Percentiles rank a stretch among this genome's conserved stretches.
Evolutionary conservation across 2,888 invertebrate genomes (phyloP).

Genomic region (Amphipoea oculea): DNA sequence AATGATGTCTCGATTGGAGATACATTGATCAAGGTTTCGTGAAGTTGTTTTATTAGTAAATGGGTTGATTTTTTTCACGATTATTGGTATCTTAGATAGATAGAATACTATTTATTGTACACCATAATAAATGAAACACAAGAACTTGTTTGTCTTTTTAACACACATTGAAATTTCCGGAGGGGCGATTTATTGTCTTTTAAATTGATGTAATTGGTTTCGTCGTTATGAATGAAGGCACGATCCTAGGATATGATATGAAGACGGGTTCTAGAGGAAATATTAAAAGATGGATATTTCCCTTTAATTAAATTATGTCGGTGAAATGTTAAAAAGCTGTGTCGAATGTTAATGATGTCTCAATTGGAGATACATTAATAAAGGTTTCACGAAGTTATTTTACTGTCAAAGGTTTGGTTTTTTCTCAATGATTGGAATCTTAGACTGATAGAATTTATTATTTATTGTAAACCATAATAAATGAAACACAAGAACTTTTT

Average conservation of each 20-base stretch:
- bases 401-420: background rate
- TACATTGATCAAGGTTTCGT: background rate
- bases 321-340: conserved; percentile 31
- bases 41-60: too few relatives aligned
- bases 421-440: background rate
- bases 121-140: too few relatives aligned
- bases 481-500: background rate
- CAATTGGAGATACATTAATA: background rate
- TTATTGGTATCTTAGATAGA: background rate
- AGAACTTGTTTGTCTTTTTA: too few relatives aligned
- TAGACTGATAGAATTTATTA: background rate
- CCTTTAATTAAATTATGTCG: conserved; percentile 30
- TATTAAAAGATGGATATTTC: conserved; percentile 27
- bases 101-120: background rate
- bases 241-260: conserved; percentile 32
- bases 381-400: background rate
- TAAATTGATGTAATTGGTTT: too few relatives aligned
- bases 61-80: background rate
- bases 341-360: conserved; percentile 19
- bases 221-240: too few relatives aligned
- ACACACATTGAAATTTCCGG: too few relatives aligned
- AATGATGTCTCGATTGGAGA: conserved; percentile 8
- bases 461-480: background rate
- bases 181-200: too few relatives aligned
- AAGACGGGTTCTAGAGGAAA: conserved; percentile 28